Percentiles rank a stretch among this genome's conserved stretches.
These are phyloP conservation scores for Hycleus phaleratus DNA, from an alignment of 1,140 invertebrate species.

Conservation along the genomic window DNA sequence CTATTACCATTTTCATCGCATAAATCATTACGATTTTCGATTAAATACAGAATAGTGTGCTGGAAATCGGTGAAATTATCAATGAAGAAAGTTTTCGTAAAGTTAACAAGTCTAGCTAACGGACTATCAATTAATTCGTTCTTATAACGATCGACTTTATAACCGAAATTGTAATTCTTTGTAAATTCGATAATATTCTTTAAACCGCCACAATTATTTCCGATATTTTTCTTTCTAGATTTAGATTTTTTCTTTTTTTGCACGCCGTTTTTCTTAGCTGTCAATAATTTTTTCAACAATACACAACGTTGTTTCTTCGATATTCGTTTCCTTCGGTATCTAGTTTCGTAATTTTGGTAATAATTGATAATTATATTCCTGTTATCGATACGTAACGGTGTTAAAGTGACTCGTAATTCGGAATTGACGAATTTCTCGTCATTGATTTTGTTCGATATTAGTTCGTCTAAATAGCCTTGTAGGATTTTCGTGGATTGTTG, in stretches of 20 bases:
- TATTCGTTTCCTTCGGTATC: slow-evolving; percentile 28
- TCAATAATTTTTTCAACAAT: slow-evolving; percentile 31
- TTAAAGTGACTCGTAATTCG: slow-evolving; percentile 28
- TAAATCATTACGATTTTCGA: slow-evolving; percentile 29
- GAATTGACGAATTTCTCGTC: slow-evolving; percentile 29
- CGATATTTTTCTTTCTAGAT: background rate
- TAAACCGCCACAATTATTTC: slow-evolving; percentile 23
- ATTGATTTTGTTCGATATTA: slow-evolving; percentile 21
- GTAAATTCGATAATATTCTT: slow-evolving; percentile 35
- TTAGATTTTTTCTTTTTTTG: slow-evolving; percentile 1
- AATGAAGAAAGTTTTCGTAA: slow-evolving; percentile 35
- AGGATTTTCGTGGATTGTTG: slow-evolving; percentile 35
- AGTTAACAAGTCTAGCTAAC: slow-evolving; percentile 31
- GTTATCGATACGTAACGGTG: slow-evolving; percentile 9
- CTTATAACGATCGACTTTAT: slow-evolving; percentile 23
- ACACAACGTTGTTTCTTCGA: slow-evolving; percentile 34
- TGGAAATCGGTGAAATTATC: slow-evolving; percentile 34
- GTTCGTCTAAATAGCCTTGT: slow-evolving; percentile 32
- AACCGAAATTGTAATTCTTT: slow-evolving; percentile 35
- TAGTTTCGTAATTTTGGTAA: background rate
- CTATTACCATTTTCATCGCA: slow-evolving; percentile 28
- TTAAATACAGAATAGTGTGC: slow-evolving; percentile 32
- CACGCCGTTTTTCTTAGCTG: slow-evolving; percentile 19
- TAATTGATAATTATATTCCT: background rate
- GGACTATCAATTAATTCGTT: slow-evolving; percentile 19